Percentiles rank a stretch among this genome's conserved stretches.
These are phyloP conservation scores for Pteromalus puparum DNA, from an alignment of 1,140 invertebrate species.

Conservation along the genomic window DNA sequence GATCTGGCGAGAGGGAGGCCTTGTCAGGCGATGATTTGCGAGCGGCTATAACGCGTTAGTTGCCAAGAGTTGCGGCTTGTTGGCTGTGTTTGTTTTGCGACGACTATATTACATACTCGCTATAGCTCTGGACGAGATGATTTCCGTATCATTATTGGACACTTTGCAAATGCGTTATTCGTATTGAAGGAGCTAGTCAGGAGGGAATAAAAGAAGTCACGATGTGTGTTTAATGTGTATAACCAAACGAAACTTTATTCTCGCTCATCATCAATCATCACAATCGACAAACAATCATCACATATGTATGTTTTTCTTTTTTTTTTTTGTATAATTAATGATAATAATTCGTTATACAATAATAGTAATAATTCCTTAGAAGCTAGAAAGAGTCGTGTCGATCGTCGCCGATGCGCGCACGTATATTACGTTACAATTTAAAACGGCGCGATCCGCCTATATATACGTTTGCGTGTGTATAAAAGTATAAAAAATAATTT, in stretches of 20 bases:
- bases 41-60: no score
- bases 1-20: not conserved
- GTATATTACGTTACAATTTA: conserved; percentile 11
- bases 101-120: no score
- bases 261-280: conserved; percentile 37
- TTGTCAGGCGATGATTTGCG: conserved; percentile 13
- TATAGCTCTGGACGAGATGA: no score
- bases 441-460: conserved; percentile 28
- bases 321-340: conserved; percentile 4
- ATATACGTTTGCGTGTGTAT: conserved; percentile 47
- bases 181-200: no score
- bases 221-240: not conserved
- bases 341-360: not conserved
- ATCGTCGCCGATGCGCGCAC: conserved; percentile 28
- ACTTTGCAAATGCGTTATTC: no score
- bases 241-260: conserved; percentile 42
- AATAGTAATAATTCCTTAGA: not conserved
- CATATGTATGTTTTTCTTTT: not conserved
- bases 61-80: not conserved
- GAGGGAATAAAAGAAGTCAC: not conserved
- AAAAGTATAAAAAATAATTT: conserved; percentile 68
- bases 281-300: conserved; percentile 30
- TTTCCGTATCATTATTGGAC: no score
- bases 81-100: no score
- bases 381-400: not conserved